A percentile compares a stretch with the other conserved stretches of the same genome.
These are phyloP conservation scores for Hetaerina americana DNA, from an alignment of 1,140 invertebrate genomes.

Conservation along the genomic window DNA sequence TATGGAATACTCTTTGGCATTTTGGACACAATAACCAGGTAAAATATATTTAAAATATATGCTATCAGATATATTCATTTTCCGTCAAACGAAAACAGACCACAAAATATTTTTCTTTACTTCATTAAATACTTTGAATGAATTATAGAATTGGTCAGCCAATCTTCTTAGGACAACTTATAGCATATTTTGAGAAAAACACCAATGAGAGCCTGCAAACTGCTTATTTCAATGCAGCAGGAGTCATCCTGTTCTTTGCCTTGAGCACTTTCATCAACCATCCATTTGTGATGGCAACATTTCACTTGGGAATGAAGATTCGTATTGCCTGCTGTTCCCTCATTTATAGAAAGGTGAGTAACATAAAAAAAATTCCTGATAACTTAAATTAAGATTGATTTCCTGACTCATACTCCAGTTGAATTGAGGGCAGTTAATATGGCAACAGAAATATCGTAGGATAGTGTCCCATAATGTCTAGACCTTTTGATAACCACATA, in stretches of 20 bases:
- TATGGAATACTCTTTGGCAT: conserved; percentile 35
- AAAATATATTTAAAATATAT: conserved; percentile 15
- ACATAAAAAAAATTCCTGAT: too few species aligned
- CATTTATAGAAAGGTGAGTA: conserved; percentile 34
- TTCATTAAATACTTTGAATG: neutral
- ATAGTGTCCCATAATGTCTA: too few species aligned
- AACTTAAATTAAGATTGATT: too few species aligned
- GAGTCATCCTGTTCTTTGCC: conserved; percentile 38
- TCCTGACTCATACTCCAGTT: too few species aligned
- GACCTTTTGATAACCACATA: too few species aligned
- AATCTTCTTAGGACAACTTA: conserved; percentile 27
- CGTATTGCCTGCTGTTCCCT: conserved; percentile 39
- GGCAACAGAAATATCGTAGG: too few species aligned
- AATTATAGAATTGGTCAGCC: conserved; percentile 27
- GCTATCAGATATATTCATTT: too few species aligned
- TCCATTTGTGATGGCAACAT: conserved; percentile 60
- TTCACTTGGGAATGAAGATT: conserved; percentile 50
- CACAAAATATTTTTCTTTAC: too few species aligned
- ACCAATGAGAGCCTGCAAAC: conserved; percentile 18
- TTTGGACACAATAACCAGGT: conserved; percentile 39
- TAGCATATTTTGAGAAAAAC: conserved; percentile 31
- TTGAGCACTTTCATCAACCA: conserved; percentile 56
- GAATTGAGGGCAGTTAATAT: too few species aligned
- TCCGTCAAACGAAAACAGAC: too few species aligned
- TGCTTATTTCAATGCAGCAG: conserved; percentile 40